A percentile compares a stretch with the other conserved stretches of the same genome.
These are phyloP conservation scores for Schrankia costaestrigalis DNA, from an alignment of 2,888 invertebrate species.

Conservation along the genomic window DNA sequence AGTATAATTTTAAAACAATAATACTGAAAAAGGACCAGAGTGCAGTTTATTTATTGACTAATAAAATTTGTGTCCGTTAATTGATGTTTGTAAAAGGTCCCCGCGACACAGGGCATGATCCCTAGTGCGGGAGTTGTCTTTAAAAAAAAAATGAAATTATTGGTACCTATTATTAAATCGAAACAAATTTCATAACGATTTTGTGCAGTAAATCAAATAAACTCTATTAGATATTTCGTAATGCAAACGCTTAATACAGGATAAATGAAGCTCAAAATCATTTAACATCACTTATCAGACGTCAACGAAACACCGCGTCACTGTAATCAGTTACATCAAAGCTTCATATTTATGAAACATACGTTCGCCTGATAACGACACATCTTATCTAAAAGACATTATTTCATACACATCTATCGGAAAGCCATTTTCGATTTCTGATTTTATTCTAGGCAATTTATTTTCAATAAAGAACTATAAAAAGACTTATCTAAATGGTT, in stretches of 20 bases:
- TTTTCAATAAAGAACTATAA: slow-evolving; percentile 82
- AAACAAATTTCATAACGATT: no score
- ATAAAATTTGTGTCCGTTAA: no score
- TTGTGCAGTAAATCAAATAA: no score
- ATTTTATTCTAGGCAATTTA: slow-evolving; percentile 81
- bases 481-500: slow-evolving; percentile 80
- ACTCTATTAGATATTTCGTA: neutral
- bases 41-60: no score
- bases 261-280: slow-evolving; percentile 5
- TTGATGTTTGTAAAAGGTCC: neutral
- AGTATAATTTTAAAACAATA: no score
- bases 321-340: slow-evolving; percentile 35
- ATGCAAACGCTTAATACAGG: neutral
- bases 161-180: no score
- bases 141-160: no score
- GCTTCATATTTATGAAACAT: slow-evolving; percentile 43
- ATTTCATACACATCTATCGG: slow-evolving; percentile 80
- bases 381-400: slow-evolving; percentile 72
- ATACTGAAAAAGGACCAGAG: neutral
- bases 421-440: slow-evolving; percentile 77
- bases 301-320: slow-evolving; percentile 33
- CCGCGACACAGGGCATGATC: no score
- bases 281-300: slow-evolving; percentile 28
- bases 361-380: slow-evolving; percentile 56
- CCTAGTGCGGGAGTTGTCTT: no score